phyloP scores from a whole-genome alignment of 2,888 invertebrate genomes.

The Leucoma salicis region DNA sequence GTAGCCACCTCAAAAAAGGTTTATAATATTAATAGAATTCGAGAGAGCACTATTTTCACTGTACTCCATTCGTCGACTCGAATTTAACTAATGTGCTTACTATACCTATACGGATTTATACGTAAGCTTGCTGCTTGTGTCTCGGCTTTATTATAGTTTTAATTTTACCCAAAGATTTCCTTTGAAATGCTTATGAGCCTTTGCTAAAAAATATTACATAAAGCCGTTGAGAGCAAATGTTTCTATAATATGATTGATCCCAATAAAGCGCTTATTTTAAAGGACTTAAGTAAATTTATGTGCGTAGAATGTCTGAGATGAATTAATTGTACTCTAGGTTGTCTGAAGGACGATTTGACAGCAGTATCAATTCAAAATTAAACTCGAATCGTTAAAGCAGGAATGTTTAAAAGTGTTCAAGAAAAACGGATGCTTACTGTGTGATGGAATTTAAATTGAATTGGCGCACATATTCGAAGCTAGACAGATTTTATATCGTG shows the following conservation, averaged over 20 bases:
- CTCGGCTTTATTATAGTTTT: no score
- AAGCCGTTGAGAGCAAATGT: neutral
- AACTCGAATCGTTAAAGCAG: neutral
- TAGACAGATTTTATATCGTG: neutral
- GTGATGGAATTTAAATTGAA: constrained; percentile 10
- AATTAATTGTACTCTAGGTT: constrained; percentile 27
- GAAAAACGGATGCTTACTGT: constrained; percentile 8
- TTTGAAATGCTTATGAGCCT: no score
- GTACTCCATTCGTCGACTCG: no score
- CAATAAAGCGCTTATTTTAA: constrained; percentile 14
- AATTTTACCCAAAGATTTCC: no score
- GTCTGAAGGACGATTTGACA: constrained; percentile 30
- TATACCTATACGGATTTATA: no score
- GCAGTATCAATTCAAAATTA: constrained; percentile 8
- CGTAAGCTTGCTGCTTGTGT: no score
- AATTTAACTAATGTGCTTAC: no score
- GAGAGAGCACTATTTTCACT: no score
- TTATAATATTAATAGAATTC: no score
- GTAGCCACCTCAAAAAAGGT: no score
- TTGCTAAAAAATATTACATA: no score
- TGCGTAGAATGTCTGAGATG: constrained; percentile 7
- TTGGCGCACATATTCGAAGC: neutral
- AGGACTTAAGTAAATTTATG: constrained; percentile 12
- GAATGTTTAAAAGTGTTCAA: constrained; percentile 4
- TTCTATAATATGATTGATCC: neutral